A percentile compares a stretch with the other conserved stretches of the same genome.
phyloP scores from a whole-genome alignment of 2,888 invertebrate species.

The Strigamia crassipes region DNA sequence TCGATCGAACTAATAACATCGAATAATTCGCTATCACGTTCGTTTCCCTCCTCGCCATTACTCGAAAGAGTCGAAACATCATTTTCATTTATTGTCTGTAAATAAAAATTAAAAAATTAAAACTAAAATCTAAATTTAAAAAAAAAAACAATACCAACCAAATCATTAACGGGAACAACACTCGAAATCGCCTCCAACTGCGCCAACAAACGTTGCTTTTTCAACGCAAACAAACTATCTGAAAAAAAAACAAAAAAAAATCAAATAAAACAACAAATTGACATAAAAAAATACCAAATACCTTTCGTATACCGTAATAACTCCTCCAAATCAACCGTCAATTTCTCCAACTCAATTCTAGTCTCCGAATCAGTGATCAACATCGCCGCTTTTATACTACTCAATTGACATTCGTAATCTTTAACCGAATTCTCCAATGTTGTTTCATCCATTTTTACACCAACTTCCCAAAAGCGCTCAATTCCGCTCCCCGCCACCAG shows the following conservation, averaged over 20 bases:
- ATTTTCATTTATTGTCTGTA: too few species aligned
- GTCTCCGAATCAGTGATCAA: not conserved
- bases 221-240: constrained; percentile 44
- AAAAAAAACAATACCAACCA: too few species aligned
- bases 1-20: constrained; percentile 64
- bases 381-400: constrained; percentile 5
- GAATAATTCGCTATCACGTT: not conserved
- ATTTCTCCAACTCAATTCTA: constrained; percentile 41
- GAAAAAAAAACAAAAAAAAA: not conserved
- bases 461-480: too few species aligned
- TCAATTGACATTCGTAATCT: constrained; percentile 12
- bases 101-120: too few species aligned
- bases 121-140: too few species aligned
- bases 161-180: not conserved
- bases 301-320: constrained; percentile 49
- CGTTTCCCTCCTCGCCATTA: not conserved
- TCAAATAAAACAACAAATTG: too few species aligned
- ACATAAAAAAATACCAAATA: too few species aligned
- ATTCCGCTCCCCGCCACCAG: too few species aligned
- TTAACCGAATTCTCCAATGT: constrained; percentile 20
- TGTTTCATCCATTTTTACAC: constrained; percentile 14
- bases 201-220: constrained; percentile 45
- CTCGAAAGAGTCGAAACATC: too few species aligned
- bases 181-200: constrained; percentile 34
- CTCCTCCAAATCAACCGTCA: constrained; percentile 45